Conservation (phyloP, 2,113 vertebrate genomes). For the Rhea americana region DNA sequence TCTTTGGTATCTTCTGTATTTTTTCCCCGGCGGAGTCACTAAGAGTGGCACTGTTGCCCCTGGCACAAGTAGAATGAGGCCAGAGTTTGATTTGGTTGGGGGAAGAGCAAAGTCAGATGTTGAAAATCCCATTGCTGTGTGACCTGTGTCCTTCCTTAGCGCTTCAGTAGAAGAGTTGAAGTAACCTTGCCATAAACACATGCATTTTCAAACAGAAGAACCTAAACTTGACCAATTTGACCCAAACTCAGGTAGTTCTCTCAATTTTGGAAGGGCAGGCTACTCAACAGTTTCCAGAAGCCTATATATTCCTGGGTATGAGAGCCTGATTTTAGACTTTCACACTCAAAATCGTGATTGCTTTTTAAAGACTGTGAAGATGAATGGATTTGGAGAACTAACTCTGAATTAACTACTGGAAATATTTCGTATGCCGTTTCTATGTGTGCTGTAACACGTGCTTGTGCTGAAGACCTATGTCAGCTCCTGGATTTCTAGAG, state of each 20-base stretch:
- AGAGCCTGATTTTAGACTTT: background rate
- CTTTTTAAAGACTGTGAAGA: background rate
- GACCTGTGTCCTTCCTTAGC: background rate
- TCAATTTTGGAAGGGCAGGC: background rate
- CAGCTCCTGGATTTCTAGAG: background rate
- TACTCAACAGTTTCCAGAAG: background rate
- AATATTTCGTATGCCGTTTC: background rate
- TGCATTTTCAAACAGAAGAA: background rate
- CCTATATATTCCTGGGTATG: background rate
- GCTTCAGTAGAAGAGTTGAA: background rate
- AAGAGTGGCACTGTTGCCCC: background rate
- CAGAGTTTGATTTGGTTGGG: background rate
- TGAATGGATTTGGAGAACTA: background rate
- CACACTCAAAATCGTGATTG: background rate
- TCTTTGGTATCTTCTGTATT: background rate
- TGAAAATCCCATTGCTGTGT: background rate
- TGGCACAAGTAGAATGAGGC: background rate
- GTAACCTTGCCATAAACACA: background rate
- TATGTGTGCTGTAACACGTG: accelerated
- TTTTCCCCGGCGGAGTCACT: background rate
- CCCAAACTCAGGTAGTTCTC: background rate
- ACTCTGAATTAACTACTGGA: background rate
- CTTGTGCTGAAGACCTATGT: background rate
- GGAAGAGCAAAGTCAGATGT: background rate
- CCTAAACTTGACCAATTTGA: background rate